Percentiles rank a stretch among this genome's conserved stretches.
Evolutionary conservation across 2,888 invertebrate species (phyloP).

Genomic region (Ophion ellenae): DNA sequence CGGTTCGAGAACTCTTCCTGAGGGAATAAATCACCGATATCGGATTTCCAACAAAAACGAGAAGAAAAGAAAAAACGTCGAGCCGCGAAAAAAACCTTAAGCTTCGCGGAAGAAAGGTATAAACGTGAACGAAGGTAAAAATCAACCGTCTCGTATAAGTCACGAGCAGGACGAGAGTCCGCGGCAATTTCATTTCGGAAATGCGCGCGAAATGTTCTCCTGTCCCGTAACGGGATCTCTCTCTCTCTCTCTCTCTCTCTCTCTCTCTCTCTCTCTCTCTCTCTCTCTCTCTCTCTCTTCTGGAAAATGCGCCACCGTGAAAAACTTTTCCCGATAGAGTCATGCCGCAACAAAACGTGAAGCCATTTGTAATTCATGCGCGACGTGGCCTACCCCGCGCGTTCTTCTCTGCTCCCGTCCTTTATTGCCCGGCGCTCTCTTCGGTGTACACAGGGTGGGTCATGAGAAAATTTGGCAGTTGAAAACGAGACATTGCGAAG

Average conservation of each 20-base stretch:
- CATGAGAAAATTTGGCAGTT: neutral
- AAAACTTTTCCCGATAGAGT: conserved; percentile 64
- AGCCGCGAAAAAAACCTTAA: conserved; percentile 18
- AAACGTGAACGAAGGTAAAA: neutral
- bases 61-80: conserved; percentile 10
- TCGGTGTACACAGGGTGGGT: neutral
- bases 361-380: conserved; percentile 79
- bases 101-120: neutral
- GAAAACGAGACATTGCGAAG: neutral
- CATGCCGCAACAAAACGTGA: conserved; percentile 47
- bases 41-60: conserved; percentile 18
- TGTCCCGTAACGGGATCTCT: conserved; percentile 27
- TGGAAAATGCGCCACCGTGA: conserved; percentile 31
- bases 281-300: neutral
- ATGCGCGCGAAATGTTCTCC: conserved; percentile 30
- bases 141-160: neutral
- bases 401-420: neutral
- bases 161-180: neutral
- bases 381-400: conserved; percentile 66
- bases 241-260: neutral
- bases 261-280: neutral
- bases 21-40: conserved; percentile 26
- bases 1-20: neutral
- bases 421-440: neutral
- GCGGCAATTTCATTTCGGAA: conserved; percentile 51